phyloP scores from a whole-genome alignment of 2,888 invertebrate species.

The Nycteola revayana region DNA sequence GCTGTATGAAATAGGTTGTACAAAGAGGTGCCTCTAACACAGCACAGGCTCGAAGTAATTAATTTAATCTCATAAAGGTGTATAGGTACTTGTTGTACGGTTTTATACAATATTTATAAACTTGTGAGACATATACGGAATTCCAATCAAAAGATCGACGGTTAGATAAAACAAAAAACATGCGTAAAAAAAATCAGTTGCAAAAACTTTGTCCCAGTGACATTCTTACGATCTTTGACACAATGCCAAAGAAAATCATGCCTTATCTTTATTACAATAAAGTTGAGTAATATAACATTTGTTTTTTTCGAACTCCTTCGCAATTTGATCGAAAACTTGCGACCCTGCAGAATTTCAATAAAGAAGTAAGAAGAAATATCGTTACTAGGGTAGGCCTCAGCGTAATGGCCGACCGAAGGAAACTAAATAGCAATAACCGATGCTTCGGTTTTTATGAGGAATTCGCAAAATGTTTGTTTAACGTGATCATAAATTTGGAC shows the following conservation, averaged over 20 bases:
- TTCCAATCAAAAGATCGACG: constrained; percentile 17
- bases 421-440: constrained; percentile 55
- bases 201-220: constrained; percentile 16
- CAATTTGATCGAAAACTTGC: constrained; percentile 53
- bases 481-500: constrained; percentile 54
- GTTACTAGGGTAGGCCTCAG: constrained; percentile 39
- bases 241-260: constrained; percentile 16
- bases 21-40: too few species aligned
- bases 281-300: constrained; percentile 12
- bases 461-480: constrained; percentile 69
- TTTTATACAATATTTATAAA: too few species aligned
- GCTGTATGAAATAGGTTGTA: too few species aligned
- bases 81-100: too few species aligned
- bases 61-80: too few species aligned
- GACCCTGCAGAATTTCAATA: constrained; percentile 73
- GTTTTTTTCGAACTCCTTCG: constrained; percentile 21
- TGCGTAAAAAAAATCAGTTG: constrained; percentile 17
- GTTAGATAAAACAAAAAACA: constrained; percentile 31
- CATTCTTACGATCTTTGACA: constrained; percentile 1
- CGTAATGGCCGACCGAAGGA: constrained; percentile 47
- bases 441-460: constrained; percentile 68
- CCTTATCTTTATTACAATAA: constrained; percentile 14
- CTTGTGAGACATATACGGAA: too few species aligned
- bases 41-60: too few species aligned
- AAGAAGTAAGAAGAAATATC: constrained; percentile 65